These are phyloP conservation scores for Patella pellucida DNA, from an alignment of 2,888 invertebrate species.

Conservation along the genomic window DNA sequence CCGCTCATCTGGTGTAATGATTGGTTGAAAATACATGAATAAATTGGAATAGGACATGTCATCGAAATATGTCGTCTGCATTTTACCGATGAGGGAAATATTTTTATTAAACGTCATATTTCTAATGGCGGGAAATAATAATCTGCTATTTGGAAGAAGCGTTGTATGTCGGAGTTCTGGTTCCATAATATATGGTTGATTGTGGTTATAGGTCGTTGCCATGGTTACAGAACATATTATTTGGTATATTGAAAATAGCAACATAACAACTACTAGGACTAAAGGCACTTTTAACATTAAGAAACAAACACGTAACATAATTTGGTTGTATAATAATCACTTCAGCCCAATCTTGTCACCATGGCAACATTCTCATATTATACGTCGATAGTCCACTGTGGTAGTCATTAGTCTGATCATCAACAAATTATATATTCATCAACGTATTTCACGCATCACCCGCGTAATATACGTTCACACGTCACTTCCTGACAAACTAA, in stretches of 20 bases:
- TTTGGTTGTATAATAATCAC: too few relatives aligned
- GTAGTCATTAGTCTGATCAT: too few relatives aligned
- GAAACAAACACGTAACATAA: neutral
- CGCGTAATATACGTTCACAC: too few relatives aligned
- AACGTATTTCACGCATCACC: too few relatives aligned
- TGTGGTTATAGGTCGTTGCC: neutral
- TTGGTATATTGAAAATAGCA: neutral
- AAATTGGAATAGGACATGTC: slow-evolving; percentile 8
- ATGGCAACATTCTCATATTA: too few relatives aligned
- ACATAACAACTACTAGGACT: neutral
- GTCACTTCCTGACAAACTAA: too few relatives aligned
- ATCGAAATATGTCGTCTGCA: neutral
- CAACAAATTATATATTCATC: too few relatives aligned
- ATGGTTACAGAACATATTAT: neutral
- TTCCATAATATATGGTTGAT: neutral
- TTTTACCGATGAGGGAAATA: neutral
- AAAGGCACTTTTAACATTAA: neutral
- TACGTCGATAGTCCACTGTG: too few relatives aligned
- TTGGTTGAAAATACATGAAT: slow-evolving; percentile 30
- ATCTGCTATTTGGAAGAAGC: neutral
- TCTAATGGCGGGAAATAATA: neutral
- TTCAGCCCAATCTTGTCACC: too few relatives aligned
- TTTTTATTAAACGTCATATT: neutral
- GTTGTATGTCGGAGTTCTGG: neutral
- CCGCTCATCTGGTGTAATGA: slow-evolving; percentile 26